Base-by-base conservation (phyloP, 2,888 invertebrate species). In the Thymelicus sylvestris region DNA sequence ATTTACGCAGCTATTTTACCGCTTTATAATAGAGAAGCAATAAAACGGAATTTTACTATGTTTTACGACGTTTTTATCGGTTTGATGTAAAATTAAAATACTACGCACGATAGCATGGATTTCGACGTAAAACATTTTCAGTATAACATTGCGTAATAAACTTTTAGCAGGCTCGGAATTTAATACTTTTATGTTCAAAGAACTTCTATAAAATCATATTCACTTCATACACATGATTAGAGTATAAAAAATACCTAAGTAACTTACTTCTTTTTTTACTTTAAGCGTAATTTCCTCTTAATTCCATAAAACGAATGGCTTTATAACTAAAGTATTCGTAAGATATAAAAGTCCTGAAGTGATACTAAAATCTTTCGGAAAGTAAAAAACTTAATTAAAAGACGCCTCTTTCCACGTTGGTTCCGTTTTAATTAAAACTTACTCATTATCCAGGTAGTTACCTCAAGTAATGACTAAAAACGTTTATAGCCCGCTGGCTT, bases 41-140 rank as follows among this genome's bases (percentile, higher is more conserved):
- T 70, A 70, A 70, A 65, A 13, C 38, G 64, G 59, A 64, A 31
- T 65, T 69, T 65, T 64, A 48, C 50, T 60, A 60, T 65, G 48
- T 65, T 64, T 62, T 63, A 62, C 61, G 61, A 39, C 44, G 12
- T 41, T 62, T 69, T 57, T 64, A 69, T 69, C 63, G 68, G 31
- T 57, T 57, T 39, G 7, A 59, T 48, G 24, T 63, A 31, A 15
- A 64, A 64, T 64, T 59, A 48, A 59, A 41, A 48, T 63, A 24
- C 7, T 15, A 44, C 55, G 31, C 41, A 24, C 44, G 48, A 48
- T 60, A 13, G 41, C 19, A n/a, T 24, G 24, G 50, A 55, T 65
- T 52, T 44, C 55, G 12, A 31, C 55, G 41, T 44, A 15, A 61
- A 61, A 61, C 19, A 44, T 61, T 55, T 55, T 24, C 19, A 15